A percentile compares a stretch with the other conserved stretches of the same genome.
These are phyloP conservation scores for Manis crassicaudata DNA, from an alignment of 2,797 vertebrate genomes.

Conservation along the genomic window DNA sequence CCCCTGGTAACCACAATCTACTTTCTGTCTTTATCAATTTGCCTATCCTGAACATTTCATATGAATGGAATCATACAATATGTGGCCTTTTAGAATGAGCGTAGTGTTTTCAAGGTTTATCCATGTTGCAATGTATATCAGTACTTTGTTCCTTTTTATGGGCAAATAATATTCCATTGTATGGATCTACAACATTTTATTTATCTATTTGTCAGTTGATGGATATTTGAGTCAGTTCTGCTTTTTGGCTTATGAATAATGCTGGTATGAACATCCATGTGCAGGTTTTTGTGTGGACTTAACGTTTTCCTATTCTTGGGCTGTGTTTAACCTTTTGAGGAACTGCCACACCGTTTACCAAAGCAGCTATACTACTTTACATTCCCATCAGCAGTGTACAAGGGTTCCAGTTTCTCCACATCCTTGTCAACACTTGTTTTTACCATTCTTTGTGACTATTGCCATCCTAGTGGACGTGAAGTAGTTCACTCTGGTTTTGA, in stretches of 20 bases:
- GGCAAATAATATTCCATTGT: neutral
- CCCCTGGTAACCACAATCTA: neutral
- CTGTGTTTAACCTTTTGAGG: slow-evolving; percentile 1
- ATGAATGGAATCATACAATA: neutral
- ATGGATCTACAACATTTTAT: neutral
- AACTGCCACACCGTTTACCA: neutral
- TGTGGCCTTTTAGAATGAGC: neutral
- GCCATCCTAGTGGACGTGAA: neutral
- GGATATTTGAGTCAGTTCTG: neutral
- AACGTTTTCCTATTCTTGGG: neutral
- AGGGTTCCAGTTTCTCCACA: neutral
- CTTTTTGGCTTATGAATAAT: neutral
- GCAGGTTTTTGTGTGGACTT: neutral
- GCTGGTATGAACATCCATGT: neutral
- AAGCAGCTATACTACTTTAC: neutral
- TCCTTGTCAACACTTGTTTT: neutral
- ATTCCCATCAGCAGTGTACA: neutral
- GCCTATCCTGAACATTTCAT: neutral
- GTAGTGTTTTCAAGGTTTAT: neutral
- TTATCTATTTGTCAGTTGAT: neutral
- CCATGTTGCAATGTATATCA: neutral
- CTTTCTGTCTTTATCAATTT: neutral
- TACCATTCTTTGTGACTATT: neutral
- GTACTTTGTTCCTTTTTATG: neutral
- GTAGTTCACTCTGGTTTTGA: neutral